A percentile compares a stretch with the other conserved stretches of the same genome.
These are phyloP conservation scores for Scortum barcoo DNA, from an alignment of 2,113 vertebrate species.

Conservation along the genomic window DNA sequence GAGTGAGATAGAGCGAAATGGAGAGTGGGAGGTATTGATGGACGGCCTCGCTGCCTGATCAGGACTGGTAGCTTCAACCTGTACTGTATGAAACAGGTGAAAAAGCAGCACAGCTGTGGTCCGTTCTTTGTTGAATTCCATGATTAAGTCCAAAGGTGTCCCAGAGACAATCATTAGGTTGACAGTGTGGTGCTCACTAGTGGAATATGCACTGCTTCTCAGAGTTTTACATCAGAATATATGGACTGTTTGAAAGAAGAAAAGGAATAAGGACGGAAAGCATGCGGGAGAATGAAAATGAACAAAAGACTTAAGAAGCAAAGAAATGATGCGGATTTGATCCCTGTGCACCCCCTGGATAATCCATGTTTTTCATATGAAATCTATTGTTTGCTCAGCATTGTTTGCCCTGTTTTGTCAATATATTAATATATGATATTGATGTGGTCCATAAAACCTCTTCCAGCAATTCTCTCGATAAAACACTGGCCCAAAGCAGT, in stretches of 20 bases:
- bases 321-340: conserved; percentile 63
- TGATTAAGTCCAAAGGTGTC: conserved; percentile 63
- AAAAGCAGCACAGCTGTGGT: conserved; percentile 44
- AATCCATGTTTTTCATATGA: conserved; percentile 76
- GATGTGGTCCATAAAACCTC: conserved; percentile 52
- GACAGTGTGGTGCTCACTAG: conserved; percentile 57
- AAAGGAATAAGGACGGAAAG: conserved; percentile 32
- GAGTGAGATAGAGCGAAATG: conserved; percentile 43
- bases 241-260: conserved; percentile 33
- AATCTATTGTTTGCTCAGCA: too few species aligned
- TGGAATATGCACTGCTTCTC: conserved; percentile 30
- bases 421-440: conserved; percentile 73
- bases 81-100: conserved; percentile 41
- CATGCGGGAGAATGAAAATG: conserved; percentile 46
- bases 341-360: conserved; percentile 60
- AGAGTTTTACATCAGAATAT: conserved; percentile 47
- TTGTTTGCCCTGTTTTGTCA: conserved; percentile 70
- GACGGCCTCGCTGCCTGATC: conserved; percentile 47
- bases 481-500: conserved; percentile 20
- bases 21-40: conserved; percentile 65
- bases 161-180: conserved; percentile 79
- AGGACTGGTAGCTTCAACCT: conserved; percentile 47
- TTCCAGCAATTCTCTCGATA: conserved; percentile 43
- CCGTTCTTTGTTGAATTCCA: conserved; percentile 57
- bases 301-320: conserved; percentile 57